These are phyloP conservation scores for Phalacrocorax carbo DNA, from an alignment of 2,113 vertebrate species.

Conservation along the genomic window DNA sequence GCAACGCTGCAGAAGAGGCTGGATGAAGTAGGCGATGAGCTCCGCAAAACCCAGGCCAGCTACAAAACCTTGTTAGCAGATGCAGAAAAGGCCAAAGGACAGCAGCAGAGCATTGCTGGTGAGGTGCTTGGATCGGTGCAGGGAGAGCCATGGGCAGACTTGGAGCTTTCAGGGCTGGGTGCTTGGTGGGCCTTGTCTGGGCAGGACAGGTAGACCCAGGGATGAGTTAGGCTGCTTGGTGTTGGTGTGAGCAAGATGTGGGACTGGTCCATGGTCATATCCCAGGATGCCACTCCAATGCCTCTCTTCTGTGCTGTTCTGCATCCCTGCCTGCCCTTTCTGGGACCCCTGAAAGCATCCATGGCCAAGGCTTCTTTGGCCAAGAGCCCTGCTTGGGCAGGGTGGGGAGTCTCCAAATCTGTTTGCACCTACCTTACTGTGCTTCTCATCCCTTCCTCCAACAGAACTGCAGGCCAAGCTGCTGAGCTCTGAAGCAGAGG, in stretches of 20 bases:
- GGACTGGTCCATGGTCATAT: fast-evolving
- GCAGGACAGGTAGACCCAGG: neutral
- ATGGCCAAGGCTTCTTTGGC: neutral
- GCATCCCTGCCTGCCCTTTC: neutral
- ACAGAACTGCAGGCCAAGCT: slow-evolving; percentile 82
- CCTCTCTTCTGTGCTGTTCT: neutral
- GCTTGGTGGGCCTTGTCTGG: neutral
- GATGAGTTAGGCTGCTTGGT: neutral
- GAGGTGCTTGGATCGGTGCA: neutral
- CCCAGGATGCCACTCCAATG: neutral
- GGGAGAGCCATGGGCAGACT: neutral
- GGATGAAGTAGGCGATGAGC: slow-evolving; percentile 87
- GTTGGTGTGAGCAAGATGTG: fast-evolving
- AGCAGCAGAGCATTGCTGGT: slow-evolving; percentile 82
- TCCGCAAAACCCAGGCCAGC: slow-evolving; percentile 81
- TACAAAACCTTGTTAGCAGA: slow-evolving; percentile 79
- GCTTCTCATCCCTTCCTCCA: neutral
- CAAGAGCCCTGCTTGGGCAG: neutral
- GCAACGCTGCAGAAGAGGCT: slow-evolving; percentile 82
- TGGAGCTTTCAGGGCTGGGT: neutral
- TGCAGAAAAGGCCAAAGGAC: slow-evolving; percentile 80
- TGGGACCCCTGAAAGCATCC: neutral
- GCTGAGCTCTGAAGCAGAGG: slow-evolving; percentile 76
- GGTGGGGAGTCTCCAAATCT: neutral
- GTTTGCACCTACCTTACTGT: neutral